These are phyloP conservation scores for Unio delphinus DNA, from an alignment of 2,888 invertebrate genomes.

Conservation along the genomic window DNA sequence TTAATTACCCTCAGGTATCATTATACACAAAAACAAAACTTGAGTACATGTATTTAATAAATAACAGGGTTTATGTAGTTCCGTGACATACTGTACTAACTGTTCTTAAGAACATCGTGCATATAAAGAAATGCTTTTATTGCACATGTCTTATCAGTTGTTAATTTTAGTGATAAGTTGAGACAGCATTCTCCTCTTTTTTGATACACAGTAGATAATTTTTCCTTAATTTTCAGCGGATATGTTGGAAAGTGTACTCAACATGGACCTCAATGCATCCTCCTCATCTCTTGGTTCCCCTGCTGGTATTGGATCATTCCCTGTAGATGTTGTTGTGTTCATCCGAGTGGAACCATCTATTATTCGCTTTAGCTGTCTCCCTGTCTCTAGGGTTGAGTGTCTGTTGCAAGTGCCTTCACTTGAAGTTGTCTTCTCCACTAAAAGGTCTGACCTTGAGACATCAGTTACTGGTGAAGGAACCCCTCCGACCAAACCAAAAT, in stretches of 20 bases:
- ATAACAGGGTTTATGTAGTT: no score
- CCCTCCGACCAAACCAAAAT: conserved; percentile 48
- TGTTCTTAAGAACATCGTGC: no score
- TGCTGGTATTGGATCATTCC: conserved; percentile 79
- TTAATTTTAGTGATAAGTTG: neutral
- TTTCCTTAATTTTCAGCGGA: conserved; percentile 28
- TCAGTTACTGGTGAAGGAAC: conserved; percentile 41
- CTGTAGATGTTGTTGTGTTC: conserved; percentile 98
- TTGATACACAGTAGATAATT: neutral
- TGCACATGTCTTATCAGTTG: neutral
- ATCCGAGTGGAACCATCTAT: conserved; percentile 98
- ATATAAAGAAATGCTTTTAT: no score
- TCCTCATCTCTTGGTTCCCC: conserved; percentile 54
- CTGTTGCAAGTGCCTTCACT: conserved; percentile 96
- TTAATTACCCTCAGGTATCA: no score
- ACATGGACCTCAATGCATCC: conserved; percentile 61
- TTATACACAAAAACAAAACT: no score
- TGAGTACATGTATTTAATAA: no score
- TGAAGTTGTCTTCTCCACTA: conserved; percentile 91
- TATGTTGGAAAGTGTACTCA: conserved; percentile 48
- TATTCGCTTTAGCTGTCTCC: conserved; percentile 95
- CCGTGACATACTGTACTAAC: no score
- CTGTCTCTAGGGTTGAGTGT: conserved; percentile 95
- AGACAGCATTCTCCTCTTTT: neutral
- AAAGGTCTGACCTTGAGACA: conserved; percentile 59